Evolutionary conservation across 1,140 invertebrate species (phyloP), one percentile per base, ranked within the genome.

Genomic region (Drosophila nigromelanica): DNA sequence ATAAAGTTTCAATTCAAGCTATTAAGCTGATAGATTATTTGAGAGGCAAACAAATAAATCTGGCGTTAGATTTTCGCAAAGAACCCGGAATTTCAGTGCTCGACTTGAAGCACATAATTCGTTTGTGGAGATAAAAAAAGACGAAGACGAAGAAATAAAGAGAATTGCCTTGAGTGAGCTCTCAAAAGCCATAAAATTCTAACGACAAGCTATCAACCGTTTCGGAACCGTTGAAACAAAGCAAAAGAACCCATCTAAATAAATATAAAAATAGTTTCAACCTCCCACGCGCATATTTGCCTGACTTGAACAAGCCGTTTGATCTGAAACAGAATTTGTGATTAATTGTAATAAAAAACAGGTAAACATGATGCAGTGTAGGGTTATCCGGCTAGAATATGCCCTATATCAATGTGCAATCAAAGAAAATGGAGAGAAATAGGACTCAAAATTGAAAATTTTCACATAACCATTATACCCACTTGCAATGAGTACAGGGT

Each of bases 71-170:
- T 35, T 71, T 63, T 63, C 21, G 43, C 21, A 52, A 54, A 47
- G 18, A 81, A 82, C 83, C 83, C 78, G 82, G 83, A 87, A 87
- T 87, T 73, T 60, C 47, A 71, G 67, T 68, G 42, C 63, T 70
- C 40, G 70, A 85, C 73, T 56, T 78, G 67, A 86, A 86, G 67
- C 71, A 78, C 82, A 87, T 87, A 70, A 81, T 76, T 66, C 78
- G 71, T 8, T 27, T 14, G 14, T 52, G 60, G 58, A 39, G 12
- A 10, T 45, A 52, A 6, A 35, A 35, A 35, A 33, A 33, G 7
- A 35, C 1, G 3, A 33, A 33, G 7, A 30, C 1, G 3, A 7
- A 6, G 7, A 33, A 33, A 33, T 7, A 33, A 7, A 33, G 6
- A 33, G 6, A 33, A 68, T 64, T 30, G 73, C 77, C 63, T 71